Base-by-base conservation (phyloP, 2,113 vertebrate genomes). In the Recurvirostra avosetta region DNA sequence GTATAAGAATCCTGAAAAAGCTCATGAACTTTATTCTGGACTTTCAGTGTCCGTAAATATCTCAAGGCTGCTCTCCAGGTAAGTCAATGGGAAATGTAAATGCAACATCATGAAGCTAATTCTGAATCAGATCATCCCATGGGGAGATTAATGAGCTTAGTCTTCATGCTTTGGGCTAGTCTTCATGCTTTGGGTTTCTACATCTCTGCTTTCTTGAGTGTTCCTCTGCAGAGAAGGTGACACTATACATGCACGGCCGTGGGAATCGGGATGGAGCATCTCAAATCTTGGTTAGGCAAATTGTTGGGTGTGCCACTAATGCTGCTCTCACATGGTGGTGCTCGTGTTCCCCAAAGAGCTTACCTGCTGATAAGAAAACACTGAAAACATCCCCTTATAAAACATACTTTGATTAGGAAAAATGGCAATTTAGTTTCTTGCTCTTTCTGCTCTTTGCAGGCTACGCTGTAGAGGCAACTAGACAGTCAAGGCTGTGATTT, bases 381-480 rank as follows among this genome's bases (percentile, higher is more conserved):
- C 56, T 26, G 56, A 36, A 36, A 56, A 41, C 27, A 52, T 34
- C 50, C 58, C 29, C 27, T 65, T 65, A 23, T 16, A 71, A 29
- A 71, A 27, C 27, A 14, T 8, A 29, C 17, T 41, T 32, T 27
- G 56, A 63, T 15, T 4, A 34, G 41, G 53, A 58, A 49, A 85
- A 36, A 27, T 36, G 50, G 36, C 32, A 45, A 15, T 34, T 45
- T 43, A 38, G n/a, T 56, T 43, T 65, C 58, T 25, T 52, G 18
- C 8, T 65, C 27, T 43, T 72, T 34, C 43, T 32, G 40, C 29
- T n/a, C 55, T 40, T 66, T 27, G 50, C 36, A 59, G 59, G 59
- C 50, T 41, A 5, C 0, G 1, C 59, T 0, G 2, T 6, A 18
- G 25, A 22, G 25, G 47, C 47, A 40, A 30, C 45, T 5, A 6